phyloP scores from a whole-genome alignment of 1,140 invertebrate genomes.

The Trypoxylus dichotomus region DNA sequence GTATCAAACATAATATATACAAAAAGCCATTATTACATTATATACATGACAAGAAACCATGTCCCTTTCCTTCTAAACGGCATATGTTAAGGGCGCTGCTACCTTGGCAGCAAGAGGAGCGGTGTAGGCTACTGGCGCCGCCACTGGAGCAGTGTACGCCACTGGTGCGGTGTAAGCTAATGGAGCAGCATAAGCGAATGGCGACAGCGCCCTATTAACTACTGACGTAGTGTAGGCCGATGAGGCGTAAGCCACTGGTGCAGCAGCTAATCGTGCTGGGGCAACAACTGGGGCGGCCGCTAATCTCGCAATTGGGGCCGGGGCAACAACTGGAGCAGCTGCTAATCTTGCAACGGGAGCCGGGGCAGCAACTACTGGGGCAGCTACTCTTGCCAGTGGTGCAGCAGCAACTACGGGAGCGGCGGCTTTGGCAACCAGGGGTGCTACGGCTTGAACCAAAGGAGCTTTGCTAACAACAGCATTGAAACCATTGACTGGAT shows the following conservation, averaged over 20 bases:
- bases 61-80: background rate
- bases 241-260: background rate
- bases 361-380: constrained; percentile 46
- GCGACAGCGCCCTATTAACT: constrained; percentile 26
- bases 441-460: constrained; percentile 49
- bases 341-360: constrained; percentile 30
- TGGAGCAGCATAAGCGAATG: constrained; percentile 23
- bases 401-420: constrained; percentile 46
- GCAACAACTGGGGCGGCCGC: constrained; percentile 30
- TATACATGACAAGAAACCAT: background rate
- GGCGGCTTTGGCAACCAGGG: background rate
- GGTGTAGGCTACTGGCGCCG: constrained; percentile 18
- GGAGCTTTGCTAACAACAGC: constrained; percentile 49
- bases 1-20: constrained; percentile 25
- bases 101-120: background rate
- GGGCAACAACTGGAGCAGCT: constrained; percentile 31
- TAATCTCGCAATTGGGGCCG: background rate
- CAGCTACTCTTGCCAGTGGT: constrained; percentile 45
- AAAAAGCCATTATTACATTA: background rate
- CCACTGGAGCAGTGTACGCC: background rate
- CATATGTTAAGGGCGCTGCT: background rate
- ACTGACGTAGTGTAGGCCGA: background rate
- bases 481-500: constrained; percentile 56
- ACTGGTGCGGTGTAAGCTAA: constrained; percentile 27
- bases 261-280: background rate